phyloP scores from a whole-genome alignment of 2,888 invertebrate genomes.

The Yponomeuta plumbellus region DNA sequence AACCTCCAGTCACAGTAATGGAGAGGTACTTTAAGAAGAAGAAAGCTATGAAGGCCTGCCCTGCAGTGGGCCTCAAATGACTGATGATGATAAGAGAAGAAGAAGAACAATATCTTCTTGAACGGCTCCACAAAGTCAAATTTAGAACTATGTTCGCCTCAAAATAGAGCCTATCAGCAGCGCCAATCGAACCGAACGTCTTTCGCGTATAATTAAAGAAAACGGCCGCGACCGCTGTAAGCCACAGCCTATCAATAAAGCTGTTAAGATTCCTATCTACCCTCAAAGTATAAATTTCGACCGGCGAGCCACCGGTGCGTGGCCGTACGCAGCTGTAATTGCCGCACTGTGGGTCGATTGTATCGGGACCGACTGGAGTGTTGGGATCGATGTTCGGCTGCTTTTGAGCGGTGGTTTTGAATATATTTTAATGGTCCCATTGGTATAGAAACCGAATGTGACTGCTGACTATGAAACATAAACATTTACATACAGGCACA shows the following conservation, averaged over 20 bases:
- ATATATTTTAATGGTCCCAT: not conserved
- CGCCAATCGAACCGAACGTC: not conserved
- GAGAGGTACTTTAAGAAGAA: no score
- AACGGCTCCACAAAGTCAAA: no score
- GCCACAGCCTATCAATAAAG: slow-evolving; percentile 31
- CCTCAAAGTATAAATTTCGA: slow-evolving; percentile 47
- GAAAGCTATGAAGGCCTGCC: no score
- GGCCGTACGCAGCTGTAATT: slow-evolving; percentile 16
- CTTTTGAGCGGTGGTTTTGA: not conserved
- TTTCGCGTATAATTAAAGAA: slow-evolving; percentile 20
- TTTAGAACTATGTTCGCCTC: not conserved
- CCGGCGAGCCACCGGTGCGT: slow-evolving; percentile 20
- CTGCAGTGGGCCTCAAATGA: no score
- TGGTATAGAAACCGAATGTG: not conserved
- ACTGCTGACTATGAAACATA: no score
- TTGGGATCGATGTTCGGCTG: not conserved
- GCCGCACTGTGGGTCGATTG: not conserved
- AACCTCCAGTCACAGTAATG: no score
- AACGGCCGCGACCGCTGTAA: slow-evolving; percentile 17
- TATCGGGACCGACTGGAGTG: not conserved
- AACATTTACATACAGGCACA: no score
- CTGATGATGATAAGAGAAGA: no score
- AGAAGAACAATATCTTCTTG: no score
- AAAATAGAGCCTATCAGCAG: slow-evolving; percentile 1
- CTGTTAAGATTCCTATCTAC: slow-evolving; percentile 60